Conservation (phyloP, 1,140 invertebrate species). For the Drosophila burlai region DNA sequence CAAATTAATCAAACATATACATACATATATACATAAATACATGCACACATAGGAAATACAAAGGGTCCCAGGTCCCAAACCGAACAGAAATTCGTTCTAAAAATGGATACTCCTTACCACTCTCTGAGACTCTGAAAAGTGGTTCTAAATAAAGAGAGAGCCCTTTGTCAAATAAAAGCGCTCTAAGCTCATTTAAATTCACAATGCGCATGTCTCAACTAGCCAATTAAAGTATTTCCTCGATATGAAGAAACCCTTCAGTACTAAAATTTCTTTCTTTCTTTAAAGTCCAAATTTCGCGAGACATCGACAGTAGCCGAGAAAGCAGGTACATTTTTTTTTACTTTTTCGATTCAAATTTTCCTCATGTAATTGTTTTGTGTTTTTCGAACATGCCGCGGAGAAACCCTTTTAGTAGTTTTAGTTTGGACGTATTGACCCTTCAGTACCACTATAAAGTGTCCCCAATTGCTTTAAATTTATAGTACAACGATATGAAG, state of each 20-base stretch:
- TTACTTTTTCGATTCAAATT: too few relatives aligned
- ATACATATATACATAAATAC: conserved; percentile 2
- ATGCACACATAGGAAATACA: background rate
- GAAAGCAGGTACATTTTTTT: too few relatives aligned
- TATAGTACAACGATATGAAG: too few relatives aligned
- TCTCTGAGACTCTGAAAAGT: conserved; percentile 14
- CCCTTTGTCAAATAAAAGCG: background rate
- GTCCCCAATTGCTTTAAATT: too few relatives aligned
- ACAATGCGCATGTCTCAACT: conserved; percentile 56
- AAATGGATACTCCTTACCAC: conserved; percentile 56
- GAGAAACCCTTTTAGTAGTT: too few relatives aligned
- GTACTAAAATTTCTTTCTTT: too few relatives aligned
- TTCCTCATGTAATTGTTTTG: too few relatives aligned
- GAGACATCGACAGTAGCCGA: too few relatives aligned
- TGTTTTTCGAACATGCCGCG: too few relatives aligned
- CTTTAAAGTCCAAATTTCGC: too few relatives aligned
- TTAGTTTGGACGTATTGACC: too few relatives aligned
- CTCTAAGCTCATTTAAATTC: conserved; percentile 55
- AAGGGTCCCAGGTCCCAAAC: conserved; percentile 20
- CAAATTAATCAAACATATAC: conserved; percentile 23
- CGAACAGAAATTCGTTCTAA: conserved; percentile 50
- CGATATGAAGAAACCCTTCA: conserved; percentile 17
- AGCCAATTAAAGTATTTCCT: conserved; percentile 11
- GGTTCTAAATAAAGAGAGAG: conserved; percentile 21
- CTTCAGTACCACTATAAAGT: too few relatives aligned